Conservation (phyloP, 2,797 vertebrate genomes). For the Trachurus trachurus region DNA sequence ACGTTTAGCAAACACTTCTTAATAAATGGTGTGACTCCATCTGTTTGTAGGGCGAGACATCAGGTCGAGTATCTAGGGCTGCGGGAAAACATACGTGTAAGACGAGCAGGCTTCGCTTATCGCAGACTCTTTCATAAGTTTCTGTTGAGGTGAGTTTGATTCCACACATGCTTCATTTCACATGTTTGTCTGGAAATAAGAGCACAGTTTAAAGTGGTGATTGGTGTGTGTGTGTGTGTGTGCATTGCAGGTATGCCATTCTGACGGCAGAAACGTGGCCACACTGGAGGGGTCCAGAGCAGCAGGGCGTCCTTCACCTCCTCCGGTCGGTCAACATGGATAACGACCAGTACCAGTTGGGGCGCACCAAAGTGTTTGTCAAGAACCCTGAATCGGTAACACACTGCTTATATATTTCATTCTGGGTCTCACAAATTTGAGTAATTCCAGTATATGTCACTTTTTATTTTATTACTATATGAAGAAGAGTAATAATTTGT, state of each 20-base stretch:
- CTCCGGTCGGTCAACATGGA: slow-evolving; percentile 96
- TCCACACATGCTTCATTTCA: fast-evolving
- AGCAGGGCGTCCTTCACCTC: slow-evolving; percentile 94
- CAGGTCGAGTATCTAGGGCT: slow-evolving; percentile 97
- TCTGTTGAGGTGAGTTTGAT: slow-evolving; percentile 88
- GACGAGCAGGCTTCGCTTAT: slow-evolving; percentile 94
- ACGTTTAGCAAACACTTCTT: background rate
- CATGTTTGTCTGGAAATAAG: background rate
- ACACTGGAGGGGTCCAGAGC: slow-evolving; percentile 89
- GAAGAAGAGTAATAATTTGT: no score
- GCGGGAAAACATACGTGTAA: slow-evolving; percentile 94
- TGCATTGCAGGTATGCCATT: slow-evolving; percentile 91
- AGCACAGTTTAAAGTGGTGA: background rate
- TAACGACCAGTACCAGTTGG: slow-evolving; percentile 96
- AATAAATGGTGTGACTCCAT: background rate
- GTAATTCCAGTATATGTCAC: no score
- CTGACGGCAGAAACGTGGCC: slow-evolving; percentile 96
- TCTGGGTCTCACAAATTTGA: background rate
- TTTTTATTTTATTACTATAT: no score
- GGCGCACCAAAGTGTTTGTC: slow-evolving; percentile 92
- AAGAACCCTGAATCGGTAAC: slow-evolving; percentile 97
- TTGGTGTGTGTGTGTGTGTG: no score
- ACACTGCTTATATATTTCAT: background rate
- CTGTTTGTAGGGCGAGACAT: slow-evolving; percentile 88
- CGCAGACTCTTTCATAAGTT: slow-evolving; percentile 94